phyloP scores from a whole-genome alignment of 1,140 invertebrate genomes.

The Asbolus verrucosus region DNA sequence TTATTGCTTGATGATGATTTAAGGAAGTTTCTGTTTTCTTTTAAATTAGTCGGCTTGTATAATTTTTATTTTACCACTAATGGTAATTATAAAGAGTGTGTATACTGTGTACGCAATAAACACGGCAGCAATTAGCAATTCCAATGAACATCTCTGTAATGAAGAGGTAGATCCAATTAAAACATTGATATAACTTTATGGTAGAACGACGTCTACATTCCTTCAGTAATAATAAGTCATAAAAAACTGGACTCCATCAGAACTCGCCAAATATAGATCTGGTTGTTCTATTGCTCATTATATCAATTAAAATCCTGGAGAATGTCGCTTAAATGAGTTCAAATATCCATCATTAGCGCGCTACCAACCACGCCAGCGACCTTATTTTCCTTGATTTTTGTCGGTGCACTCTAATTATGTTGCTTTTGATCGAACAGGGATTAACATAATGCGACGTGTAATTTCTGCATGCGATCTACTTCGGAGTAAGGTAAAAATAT shows the following conservation, averaged over 20 bases:
- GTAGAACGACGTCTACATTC: conserved; percentile 41
- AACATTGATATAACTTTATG: conserved; percentile 46
- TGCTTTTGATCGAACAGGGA: conserved; percentile 48
- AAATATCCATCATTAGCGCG: conserved; percentile 54
- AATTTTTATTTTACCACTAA: conserved; percentile 39
- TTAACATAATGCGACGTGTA: conserved; percentile 48
- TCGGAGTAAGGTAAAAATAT: background rate
- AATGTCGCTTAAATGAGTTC: conserved; percentile 54
- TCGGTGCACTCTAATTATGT: conserved; percentile 43
- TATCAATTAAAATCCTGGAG: conserved; percentile 52
- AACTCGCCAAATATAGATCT: conserved; percentile 53
- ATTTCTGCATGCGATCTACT: conserved; percentile 48
- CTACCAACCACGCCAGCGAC: conserved; percentile 48
- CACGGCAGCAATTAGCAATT: conserved; percentile 46
- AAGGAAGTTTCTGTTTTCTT: conserved; percentile 31
- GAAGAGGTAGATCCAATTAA: conserved; percentile 50
- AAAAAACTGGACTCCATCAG: conserved; percentile 42
- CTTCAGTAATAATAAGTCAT: conserved; percentile 40
- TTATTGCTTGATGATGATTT: conserved; percentile 27
- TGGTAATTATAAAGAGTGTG: conserved; percentile 38
- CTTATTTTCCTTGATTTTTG: conserved; percentile 49
- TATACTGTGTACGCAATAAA: conserved; percentile 39
- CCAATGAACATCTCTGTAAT: conserved; percentile 36
- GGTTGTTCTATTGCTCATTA: conserved; percentile 50
- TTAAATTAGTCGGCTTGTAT: background rate